Base-by-base conservation (phyloP, 2,888 invertebrate genomes). In the Tethea ocularis region DNA sequence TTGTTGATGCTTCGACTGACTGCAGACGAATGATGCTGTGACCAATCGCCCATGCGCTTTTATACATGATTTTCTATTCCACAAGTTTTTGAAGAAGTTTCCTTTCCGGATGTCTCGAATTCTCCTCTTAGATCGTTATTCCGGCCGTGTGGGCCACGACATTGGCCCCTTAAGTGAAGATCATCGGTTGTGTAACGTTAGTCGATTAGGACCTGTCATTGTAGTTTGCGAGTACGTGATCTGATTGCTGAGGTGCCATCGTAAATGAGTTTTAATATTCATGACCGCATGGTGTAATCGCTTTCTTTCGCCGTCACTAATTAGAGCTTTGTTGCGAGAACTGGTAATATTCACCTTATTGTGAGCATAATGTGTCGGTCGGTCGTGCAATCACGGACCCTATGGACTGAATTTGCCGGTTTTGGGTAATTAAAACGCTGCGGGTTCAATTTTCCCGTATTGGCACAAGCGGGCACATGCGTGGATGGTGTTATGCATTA, bases 131-230 rank as follows among this genome's bases (percentile, higher is more conserved):
- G 74, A 86, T 93, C 89, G 88, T 87, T 89, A 92, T 91, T 89
- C 92, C 71, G 78, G 64, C 62, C 80, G 83, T 79, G 87, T 83
- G 81, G 71, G 66, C 77, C 74, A 73, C 84, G 92, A 90, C 91
- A 91, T 92, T 93, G 92, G 89, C 89, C 89, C 80, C 87, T 71
- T 87, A 82, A 77, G 79, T 81, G 83, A 84, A 80, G 84, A 87
- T 88, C 85, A 80, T 78, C 72, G 80, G 74, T 93, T 88, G 89
- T 78, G 87, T 88, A 89, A 92, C 74, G 71, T 73, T 71, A 74
- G 76, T 82, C 88, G 89, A 89, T 91, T 91, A 91, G 89, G 84
- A 83, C 78, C 77, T 83, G 87, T 83, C 90, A 90, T 91, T 91
- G 92, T 89, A 77, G 76, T 77, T 68, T 58, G 72, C 68, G 71